Base-by-base conservation (phyloP, 2,113 vertebrate species). In the Lates calcarifer region DNA sequence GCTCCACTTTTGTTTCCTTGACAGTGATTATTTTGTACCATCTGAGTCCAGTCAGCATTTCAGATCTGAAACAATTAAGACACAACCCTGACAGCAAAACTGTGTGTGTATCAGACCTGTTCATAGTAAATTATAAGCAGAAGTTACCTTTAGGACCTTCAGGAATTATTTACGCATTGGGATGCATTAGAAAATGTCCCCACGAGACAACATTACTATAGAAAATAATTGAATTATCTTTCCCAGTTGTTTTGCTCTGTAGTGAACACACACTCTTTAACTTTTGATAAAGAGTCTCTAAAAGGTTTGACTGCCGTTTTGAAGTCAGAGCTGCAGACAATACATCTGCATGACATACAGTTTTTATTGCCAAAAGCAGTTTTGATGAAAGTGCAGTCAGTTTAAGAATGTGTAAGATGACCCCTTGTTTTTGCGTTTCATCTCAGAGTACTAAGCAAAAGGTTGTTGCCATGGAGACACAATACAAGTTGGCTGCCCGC, bases 391-490 rank as follows among this genome's bases (percentile, higher is more conserved):
- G 56, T 33, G 17, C 18, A 3, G 61, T 77, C 12, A 41, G 1
- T 69, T 66, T 26, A 66, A 81, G 49, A 55, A 69, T 3, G 0
- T 55, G 35, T 64, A 45, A 73, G 31, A 56, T 85, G 66, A 77
- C 72, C 64, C 29, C 60, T 67, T 69, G 28, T 53, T 17, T 77
- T 39, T 17, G 67, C 4, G 1, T 83, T 58, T 84, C 57, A 90
- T 22, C 77, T 69, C 87, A 99, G 98, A 96, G 95, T 72, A 95
- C 96, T 66, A 97, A 97, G 83, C 96, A 97, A 94, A 98, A 96
- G 74, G 87, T 97, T 20, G 95, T 96, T 57, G 87, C 95, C 2
- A 96, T 97, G 94, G 98, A 99, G 85, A 93, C 96, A 14, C 97
- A 98, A 37, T 98, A 96, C 89, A 98, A 98, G 90, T 92, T 92